A percentile compares a stretch with the other conserved stretches of the same genome.
Evolutionary conservation across 2,888 invertebrate genomes (phyloP).

Genomic region (Patella depressa): DNA sequence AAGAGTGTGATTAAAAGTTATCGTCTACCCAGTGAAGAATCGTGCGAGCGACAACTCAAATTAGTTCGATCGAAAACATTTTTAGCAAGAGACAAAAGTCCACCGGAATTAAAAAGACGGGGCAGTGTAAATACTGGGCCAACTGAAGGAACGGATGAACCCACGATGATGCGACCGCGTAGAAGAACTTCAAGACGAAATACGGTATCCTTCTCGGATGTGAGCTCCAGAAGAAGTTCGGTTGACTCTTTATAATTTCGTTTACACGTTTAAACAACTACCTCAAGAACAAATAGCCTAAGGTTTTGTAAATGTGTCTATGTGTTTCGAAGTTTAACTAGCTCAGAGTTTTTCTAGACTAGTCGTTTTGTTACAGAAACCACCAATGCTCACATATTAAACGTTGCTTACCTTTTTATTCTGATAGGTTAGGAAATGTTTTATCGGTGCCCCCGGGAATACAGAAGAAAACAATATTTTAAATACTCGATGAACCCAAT

Average conservation of each 20-base stretch:
- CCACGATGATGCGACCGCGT: neutral
- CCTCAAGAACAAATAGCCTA: too few relatives aligned
- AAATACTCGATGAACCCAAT: too few relatives aligned
- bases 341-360: too few relatives aligned
- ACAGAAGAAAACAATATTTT: too few relatives aligned
- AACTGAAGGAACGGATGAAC: neutral
- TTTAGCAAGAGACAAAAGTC: neutral
- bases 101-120: neutral
- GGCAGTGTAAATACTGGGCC: neutral
- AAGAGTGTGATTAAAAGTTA: conserved; percentile 1
- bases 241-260: neutral
- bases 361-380: too few relatives aligned
- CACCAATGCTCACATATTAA: too few relatives aligned
- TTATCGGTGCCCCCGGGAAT: too few relatives aligned
- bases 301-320: too few relatives aligned
- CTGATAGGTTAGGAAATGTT: too few relatives aligned
- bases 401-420: too few relatives aligned
- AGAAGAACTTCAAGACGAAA: neutral
- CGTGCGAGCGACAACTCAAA: neutral
- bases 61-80: conserved; percentile 1
- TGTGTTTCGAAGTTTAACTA: too few relatives aligned
- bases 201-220: neutral
- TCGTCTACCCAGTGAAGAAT: neutral
- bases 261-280: too few relatives aligned
- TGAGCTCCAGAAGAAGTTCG: conserved; percentile 3